Base-by-base conservation (phyloP, 2,113 vertebrate species). In the Phocoena phocoena region DNA sequence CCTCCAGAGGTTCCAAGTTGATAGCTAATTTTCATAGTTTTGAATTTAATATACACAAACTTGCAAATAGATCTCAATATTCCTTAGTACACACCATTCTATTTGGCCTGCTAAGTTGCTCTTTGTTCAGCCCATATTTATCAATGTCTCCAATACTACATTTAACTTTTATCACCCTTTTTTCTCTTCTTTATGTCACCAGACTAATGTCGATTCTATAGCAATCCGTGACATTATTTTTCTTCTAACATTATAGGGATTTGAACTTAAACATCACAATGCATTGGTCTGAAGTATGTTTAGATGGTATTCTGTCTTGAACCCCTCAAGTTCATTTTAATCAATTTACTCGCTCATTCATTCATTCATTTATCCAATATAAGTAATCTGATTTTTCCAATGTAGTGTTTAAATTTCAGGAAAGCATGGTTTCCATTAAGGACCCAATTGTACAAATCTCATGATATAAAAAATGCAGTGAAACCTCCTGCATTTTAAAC, bases 371-470 rank as follows among this genome's bases (percentile, higher is more conserved):
- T 9, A 88, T 62, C 44, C 31, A 62, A 5, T 65, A 5, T 65
- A 92, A 96, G n/a, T 71, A 79, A 86, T 63, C 25, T 95, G 41
- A 92, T 23, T 96, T 94, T 94, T 95, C 53, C 23, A 6, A 77
- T 70, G 36, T 10, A 55, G 44, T 41, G 14, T 63, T 88, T 93
- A 73, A 53, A 88, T 67, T 67, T 97, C 47, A 85, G 47, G 26
- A 91, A 95, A 77, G 17, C 33, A 62, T 26, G 12, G 13, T 73
- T 71, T 81, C 28, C 44, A 82, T 92, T 88, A 41, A 47, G 28
- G 47, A 93, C 41, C 9, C 33, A 11, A 13, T 10, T 86, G 8
- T 50, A 25, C 60, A 21, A 62, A 10, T 63, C 38, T 70, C 23
- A 73, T 53, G 28, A 23, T 63, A 76, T 11, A 87, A 8, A 91